phyloP scores from a whole-genome alignment of 1,140 invertebrate genomes.

The Tenebrio molitor region DNA sequence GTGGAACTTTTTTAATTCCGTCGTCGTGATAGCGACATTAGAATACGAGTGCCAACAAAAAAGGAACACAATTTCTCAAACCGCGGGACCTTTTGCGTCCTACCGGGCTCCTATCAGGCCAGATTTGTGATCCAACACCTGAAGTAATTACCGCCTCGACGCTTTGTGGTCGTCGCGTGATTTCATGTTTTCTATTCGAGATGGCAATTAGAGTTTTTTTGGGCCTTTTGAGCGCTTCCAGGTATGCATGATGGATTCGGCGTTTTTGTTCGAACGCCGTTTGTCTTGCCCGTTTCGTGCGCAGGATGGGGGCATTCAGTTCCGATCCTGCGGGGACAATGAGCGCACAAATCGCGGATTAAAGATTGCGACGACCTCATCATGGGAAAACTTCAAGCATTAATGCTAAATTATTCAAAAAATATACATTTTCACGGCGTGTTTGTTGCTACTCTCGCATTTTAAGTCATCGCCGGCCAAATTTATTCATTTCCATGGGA shows the following conservation, averaged over 20 bases:
- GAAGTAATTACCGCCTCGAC: slow-evolving; percentile 27
- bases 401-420: slow-evolving; percentile 33
- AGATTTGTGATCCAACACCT: slow-evolving; percentile 35
- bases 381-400: slow-evolving; percentile 26
- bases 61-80: slow-evolving; percentile 29
- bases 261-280: slow-evolving; percentile 13
- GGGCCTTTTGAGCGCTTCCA: slow-evolving; percentile 9
- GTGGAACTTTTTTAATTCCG: slow-evolving; percentile 26
- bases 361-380: slow-evolving; percentile 14
- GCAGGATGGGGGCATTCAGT: slow-evolving; percentile 3
- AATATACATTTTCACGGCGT: slow-evolving; percentile 32
- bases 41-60: slow-evolving; percentile 18
- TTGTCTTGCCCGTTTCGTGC: slow-evolving; percentile 19
- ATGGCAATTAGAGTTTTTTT: slow-evolving; percentile 39
- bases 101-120: slow-evolving; percentile 8
- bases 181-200: slow-evolving; percentile 32
- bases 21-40: slow-evolving; percentile 23
- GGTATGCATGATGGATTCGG: slow-evolving; percentile 24
- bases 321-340: too few relatives aligned
- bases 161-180: slow-evolving; percentile 33
- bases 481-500: slow-evolving; percentile 7
- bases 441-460: slow-evolving; percentile 30
- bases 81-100: slow-evolving; percentile 25
- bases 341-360: not conserved
- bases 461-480: slow-evolving; percentile 4